phyloP scores from a whole-genome alignment of 2,113 vertebrate species.

The Petrocephalus microphthalmus region DNA sequence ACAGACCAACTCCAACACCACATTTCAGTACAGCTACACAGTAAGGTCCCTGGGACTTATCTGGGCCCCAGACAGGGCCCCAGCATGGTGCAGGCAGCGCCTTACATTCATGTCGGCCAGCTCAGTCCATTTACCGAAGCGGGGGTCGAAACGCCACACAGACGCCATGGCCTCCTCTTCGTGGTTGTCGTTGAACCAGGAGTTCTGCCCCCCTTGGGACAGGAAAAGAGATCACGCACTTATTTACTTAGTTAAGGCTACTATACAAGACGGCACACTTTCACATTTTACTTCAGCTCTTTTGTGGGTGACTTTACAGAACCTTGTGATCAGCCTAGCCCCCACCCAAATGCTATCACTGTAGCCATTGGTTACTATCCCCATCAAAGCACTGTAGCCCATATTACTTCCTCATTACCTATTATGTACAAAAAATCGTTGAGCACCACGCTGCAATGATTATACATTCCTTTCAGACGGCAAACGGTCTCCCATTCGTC shows the following conservation, averaged over 20 bases:
- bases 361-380: not conserved
- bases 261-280: not conserved
- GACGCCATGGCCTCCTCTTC: slow-evolving; percentile 27
- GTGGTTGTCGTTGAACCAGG: slow-evolving; percentile 23
- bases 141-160: slow-evolving; percentile 20
- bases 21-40: not conserved
- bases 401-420: slow-evolving; percentile 5
- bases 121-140: slow-evolving; percentile 12
- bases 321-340: not conserved
- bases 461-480: slow-evolving; percentile 21
- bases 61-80: not conserved
- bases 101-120: slow-evolving; percentile 25
- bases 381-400: not conserved
- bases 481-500: slow-evolving; percentile 20
- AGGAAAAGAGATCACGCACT: not conserved
- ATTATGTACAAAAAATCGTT: slow-evolving; percentile 26
- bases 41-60: not conserved
- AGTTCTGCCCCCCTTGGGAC: slow-evolving; percentile 25
- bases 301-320: not conserved
- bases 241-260: not conserved
- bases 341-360: not conserved
- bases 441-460: slow-evolving; percentile 24
- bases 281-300: not conserved
- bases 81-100: not conserved
- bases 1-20: not conserved